Evolutionary conservation across 2,888 invertebrate species (phyloP).

Genomic region (Trichogramma evanescens): DNA sequence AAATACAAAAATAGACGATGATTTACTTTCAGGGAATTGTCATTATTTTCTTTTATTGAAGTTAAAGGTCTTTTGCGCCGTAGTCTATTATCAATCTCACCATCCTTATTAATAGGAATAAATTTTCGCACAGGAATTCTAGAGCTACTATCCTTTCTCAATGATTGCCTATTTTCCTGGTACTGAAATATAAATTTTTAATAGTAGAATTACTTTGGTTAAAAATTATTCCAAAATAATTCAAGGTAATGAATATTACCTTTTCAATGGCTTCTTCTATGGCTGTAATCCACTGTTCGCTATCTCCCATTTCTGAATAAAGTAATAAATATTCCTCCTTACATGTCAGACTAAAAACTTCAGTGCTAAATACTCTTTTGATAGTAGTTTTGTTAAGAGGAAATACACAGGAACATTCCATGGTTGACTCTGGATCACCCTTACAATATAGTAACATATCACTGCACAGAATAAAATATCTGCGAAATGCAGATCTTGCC

Average conservation of each 20-base stretch:
- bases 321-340: constrained; percentile 55
- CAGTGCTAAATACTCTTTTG: constrained; percentile 53
- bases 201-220: not conserved
- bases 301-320: constrained; percentile 52
- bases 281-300: constrained; percentile 54
- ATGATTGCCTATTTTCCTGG: constrained; percentile 54
- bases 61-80: constrained; percentile 30
- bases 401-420: constrained; percentile 61
- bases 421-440: constrained; percentile 54
- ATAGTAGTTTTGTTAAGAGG: constrained; percentile 66
- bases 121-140: constrained; percentile 55
- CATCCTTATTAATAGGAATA: constrained; percentile 46
- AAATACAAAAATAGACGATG: not conserved
- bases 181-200: constrained; percentile 37
- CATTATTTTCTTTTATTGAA: not conserved
- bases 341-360: constrained; percentile 57
- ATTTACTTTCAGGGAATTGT: not conserved
- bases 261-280: constrained; percentile 54
- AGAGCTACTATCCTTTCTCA: constrained; percentile 60
- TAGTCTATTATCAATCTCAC: constrained; percentile 23
- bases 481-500: constrained; percentile 42
- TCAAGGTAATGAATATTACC: constrained; percentile 28
- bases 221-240: not conserved
- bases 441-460: constrained; percentile 72
- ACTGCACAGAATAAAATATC: constrained; percentile 65